Percentiles rank a stretch among this genome's conserved stretches.
These are phyloP conservation scores for Schrankia costaestrigalis DNA, from an alignment of 2,888 invertebrate species.

Conservation along the genomic window DNA sequence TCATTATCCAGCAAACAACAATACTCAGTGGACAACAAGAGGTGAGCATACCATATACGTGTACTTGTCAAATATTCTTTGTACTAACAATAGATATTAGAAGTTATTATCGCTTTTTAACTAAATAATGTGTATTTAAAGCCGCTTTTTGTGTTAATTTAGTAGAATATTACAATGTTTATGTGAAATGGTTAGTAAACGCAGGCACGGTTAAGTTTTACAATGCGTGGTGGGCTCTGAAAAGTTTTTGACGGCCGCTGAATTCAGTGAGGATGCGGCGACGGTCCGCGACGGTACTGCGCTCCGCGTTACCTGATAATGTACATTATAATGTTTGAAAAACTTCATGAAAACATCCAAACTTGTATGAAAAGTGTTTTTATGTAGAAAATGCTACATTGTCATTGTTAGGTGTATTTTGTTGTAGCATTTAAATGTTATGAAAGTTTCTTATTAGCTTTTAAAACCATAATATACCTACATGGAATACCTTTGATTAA, in stretches of 20 bases:
- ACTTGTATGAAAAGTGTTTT: slow-evolving; percentile 4
- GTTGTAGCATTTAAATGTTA: too few species aligned
- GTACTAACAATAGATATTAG: slow-evolving; percentile 21
- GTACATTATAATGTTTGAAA: slow-evolving; percentile 17
- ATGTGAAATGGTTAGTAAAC: slow-evolving; percentile 33
- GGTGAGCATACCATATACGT: slow-evolving; percentile 51
- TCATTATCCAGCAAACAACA: slow-evolving; percentile 50
- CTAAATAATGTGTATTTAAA: slow-evolving; percentile 17
- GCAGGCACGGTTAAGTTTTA: slow-evolving; percentile 40
- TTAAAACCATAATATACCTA: too few species aligned
- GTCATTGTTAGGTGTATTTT: too few species aligned
- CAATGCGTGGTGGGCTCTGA: slow-evolving; percentile 44
- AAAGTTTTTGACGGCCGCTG: slow-evolving; percentile 52
- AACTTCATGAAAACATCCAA: slow-evolving; percentile 7
- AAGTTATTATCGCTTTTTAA: slow-evolving; percentile 29
- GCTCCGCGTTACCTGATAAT: slow-evolving; percentile 27
- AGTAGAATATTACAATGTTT: too few species aligned
- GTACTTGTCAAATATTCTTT: slow-evolving; percentile 25
- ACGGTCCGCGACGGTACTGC: slow-evolving; percentile 63
- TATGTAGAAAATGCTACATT: slow-evolving; percentile 1
- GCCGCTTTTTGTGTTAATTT: slow-evolving; percentile 17
- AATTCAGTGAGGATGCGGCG: slow-evolving; percentile 64
- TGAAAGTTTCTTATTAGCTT: too few species aligned
- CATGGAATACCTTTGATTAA: too few species aligned
- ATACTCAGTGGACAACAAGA: slow-evolving; percentile 45